Evolutionary conservation across 35 echinoderm and acorn worm species (phyloP).

Genomic region (Acanthaster planci): DNA sequence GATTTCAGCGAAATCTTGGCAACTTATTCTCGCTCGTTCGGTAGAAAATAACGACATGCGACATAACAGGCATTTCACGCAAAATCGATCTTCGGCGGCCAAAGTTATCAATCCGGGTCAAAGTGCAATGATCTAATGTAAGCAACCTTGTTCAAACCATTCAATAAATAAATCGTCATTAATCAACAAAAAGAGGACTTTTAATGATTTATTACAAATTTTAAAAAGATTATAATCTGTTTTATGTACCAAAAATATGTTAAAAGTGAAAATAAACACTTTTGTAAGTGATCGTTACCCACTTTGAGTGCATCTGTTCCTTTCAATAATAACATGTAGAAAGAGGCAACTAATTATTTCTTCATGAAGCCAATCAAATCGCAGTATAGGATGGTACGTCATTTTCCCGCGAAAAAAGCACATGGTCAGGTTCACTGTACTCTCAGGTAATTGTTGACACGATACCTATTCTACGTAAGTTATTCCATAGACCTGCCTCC

Average conservation of each 20-base stretch:
- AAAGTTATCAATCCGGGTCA: background rate
- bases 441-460: too few relatives aligned
- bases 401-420: conserved; percentile 19
- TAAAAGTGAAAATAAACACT: too few relatives aligned
- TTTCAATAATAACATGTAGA: background rate
- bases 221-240: too few relatives aligned
- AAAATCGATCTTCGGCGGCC: background rate
- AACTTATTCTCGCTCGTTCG: background rate
- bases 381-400: background rate
- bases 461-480: too few relatives aligned
- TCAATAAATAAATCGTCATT: background rate
- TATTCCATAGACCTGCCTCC: too few relatives aligned
- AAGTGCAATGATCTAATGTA: background rate
- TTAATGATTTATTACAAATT: too few relatives aligned
- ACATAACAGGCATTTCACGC: background rate
- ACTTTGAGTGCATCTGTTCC: background rate
- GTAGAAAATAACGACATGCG: background rate
- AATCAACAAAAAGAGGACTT: too few relatives aligned
- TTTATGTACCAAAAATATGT: too few relatives aligned
- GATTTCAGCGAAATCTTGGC: conserved; percentile 14
- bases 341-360: background rate
- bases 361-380: background rate
- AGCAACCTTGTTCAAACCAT: background rate
- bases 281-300: too few relatives aligned
- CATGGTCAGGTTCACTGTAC: too few relatives aligned